Percentiles rank a stretch among this genome's conserved stretches.
Evolutionary conservation across 2,888 invertebrate species (phyloP).

Genomic region (Limnephilus auricula): DNA sequence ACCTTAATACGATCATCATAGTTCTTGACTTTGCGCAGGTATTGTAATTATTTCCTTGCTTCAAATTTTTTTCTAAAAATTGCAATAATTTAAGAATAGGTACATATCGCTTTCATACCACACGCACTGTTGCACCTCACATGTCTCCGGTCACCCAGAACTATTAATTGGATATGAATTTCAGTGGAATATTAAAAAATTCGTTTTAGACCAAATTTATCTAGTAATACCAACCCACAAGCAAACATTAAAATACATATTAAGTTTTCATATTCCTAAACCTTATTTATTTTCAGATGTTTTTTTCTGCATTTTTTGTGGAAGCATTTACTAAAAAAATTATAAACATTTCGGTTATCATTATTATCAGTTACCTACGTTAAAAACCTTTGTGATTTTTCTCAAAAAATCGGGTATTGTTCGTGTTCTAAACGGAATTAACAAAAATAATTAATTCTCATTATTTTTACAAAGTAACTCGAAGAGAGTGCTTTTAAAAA

Average conservation of each 20-base stretch:
- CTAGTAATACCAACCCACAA: too few species aligned
- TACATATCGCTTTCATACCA: not conserved
- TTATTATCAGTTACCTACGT: too few species aligned
- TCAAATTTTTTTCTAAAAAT: not conserved
- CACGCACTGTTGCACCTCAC: not conserved
- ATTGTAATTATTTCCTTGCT: not conserved
- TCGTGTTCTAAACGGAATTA: not conserved
- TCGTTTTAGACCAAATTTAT: not conserved
- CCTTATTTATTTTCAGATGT: not conserved
- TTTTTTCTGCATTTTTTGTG: not conserved
- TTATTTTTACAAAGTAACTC: not conserved
- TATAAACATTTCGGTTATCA: too few species aligned
- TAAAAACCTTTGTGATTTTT: too few species aligned
- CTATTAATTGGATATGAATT: not conserved
- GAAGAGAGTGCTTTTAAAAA: too few species aligned
- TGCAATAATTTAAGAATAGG: not conserved
- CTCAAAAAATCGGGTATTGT: not conserved
- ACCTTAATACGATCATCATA: constrained; percentile 55
- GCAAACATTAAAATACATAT: too few species aligned
- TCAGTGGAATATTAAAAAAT: too few species aligned
- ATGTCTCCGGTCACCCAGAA: not conserved
- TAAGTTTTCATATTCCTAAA: too few species aligned
- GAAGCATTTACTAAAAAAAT: too few species aligned
- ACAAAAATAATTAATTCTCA: not conserved
- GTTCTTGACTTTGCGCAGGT: constrained; percentile 56